A percentile compares a stretch with the other conserved stretches of the same genome.
Conservation (phyloP, 1,140 invertebrate genomes). For the Drosophila dunni region DNA sequence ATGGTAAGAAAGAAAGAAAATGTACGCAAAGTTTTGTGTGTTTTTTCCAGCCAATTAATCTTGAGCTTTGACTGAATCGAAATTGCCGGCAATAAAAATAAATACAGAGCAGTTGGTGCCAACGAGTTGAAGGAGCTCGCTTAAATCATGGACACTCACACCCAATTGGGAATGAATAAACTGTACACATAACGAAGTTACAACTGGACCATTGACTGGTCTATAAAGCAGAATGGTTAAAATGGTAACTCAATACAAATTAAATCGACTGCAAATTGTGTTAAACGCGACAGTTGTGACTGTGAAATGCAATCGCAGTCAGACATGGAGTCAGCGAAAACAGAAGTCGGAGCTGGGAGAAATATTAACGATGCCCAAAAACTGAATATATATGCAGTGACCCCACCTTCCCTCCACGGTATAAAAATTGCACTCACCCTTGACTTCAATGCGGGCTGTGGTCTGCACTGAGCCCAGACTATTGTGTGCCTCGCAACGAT, state of each 20-base stretch:
- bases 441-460: slow-evolving; percentile 88
- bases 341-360: neutral
- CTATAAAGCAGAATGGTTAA: slow-evolving; percentile 20
- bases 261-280: slow-evolving; percentile 81
- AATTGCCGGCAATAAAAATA: slow-evolving; percentile 20
- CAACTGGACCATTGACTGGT: slow-evolving; percentile 14
- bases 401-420: too few relatives aligned
- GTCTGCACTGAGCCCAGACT: slow-evolving; percentile 88
- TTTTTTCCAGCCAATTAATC: slow-evolving; percentile 44
- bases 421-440: slow-evolving; percentile 86
- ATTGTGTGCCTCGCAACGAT: slow-evolving; percentile 90
- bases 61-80: slow-evolving; percentile 35
- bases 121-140: slow-evolving; percentile 2
- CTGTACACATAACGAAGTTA: slow-evolving; percentile 35
- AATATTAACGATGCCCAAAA: slow-evolving; percentile 32
- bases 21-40: neutral
- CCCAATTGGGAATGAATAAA: slow-evolving; percentile 20
- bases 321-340: slow-evolving; percentile 3
- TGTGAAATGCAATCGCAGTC: slow-evolving; percentile 48
- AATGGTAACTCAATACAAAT: slow-evolving; percentile 65
- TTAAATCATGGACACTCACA: slow-evolving; percentile 43
- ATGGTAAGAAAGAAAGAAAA: neutral
- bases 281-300: slow-evolving; percentile 77
- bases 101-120: neutral
- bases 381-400: too few relatives aligned